Base-by-base conservation (phyloP, 2,888 invertebrate species). In the Parnassius mnemosyne region DNA sequence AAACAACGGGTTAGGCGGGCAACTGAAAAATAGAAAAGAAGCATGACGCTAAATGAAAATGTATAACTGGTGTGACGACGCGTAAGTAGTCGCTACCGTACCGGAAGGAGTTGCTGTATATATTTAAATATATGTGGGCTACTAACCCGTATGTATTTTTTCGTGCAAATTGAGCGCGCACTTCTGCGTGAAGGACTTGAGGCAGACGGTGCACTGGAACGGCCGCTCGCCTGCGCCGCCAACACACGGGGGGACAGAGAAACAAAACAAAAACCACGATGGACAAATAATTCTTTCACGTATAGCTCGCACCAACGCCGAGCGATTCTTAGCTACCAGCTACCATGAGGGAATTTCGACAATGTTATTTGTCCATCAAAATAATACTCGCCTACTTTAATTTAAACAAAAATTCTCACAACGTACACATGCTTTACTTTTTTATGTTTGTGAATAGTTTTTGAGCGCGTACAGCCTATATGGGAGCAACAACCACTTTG, bases 121-220 rank as follows among this genome's bases (percentile, higher is more conserved):
- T 59, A 50, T 60, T 54, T 60, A 85, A 80, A 84, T 85, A 79
- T 78, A 89, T 89, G 87, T 92, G 92, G 92, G 92, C 91, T 92
- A 92, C 92, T 92, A 88, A 92, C 92, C 92, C 92, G 92, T 92
- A 90, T 92, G 92, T 92, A 92, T 92, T 82, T 92, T 92, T 92
- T 92, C 92, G 92, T 92, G 92, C 91, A 92, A 92, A 89, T 92
- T 92, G 91, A 92, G 92, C 86, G 92, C 92, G 90, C 92, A 92
- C 92, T 92, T 92, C 92, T 92, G 92, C 87, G 92, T 92, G 92
- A 92, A 92, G 88, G 92, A 92, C 92, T 92, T 92, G 92, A 92
- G 92, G 91, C 92, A 92, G 92, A 91, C 92, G 91, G 89, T 90
- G 92, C 92, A 93, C 91, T 92, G 92, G 92, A 92, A 93, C 87